Evolutionary conservation across 2,888 invertebrate species (phyloP), one percentile per base, ranked within the genome.

Genomic region (Leistus spinibarbis): DNA sequence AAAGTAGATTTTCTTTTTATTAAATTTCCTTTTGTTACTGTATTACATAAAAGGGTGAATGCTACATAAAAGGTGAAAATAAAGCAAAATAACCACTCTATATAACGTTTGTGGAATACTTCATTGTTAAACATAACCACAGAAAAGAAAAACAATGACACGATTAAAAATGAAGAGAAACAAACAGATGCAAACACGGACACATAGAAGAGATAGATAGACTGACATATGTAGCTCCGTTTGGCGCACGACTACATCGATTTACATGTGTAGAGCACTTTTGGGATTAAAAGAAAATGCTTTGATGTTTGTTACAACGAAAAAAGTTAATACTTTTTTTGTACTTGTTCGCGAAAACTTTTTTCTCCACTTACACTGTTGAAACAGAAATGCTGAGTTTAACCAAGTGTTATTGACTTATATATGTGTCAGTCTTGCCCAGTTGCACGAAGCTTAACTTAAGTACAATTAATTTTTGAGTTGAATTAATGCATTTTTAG

Each of bases 211-310:
- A n/a, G n/a, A n/a, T n/a, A n/a, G 5, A 13, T 2, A 13, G 40
- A 40, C 10, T 40, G 40, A 40, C 40, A 40, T 40, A 40, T 40
- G 40, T 5, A 10, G 40, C 13, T 40, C 40, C 40, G 13, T 40
- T 40, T 40, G 40, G 40, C 40, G 7, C 13, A 40, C 40, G 40
- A 40, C n/a, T n/a, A n/a, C 71, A 71, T 71, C 63, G 71, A 71
- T 71, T 71, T 71, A 71, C 71, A 71, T 71, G 71, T 56, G 19
- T 71, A 56, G 65, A 65, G 63, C 65, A 71, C 71, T 71, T 71
- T 71, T 65, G 65, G 71, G 71, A 71, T 71, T 71, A 71, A 65
- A 56, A 71, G 71, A 71, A 71, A 71, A 65, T 64, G 71, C 71
- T 71, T 71, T 71, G 71, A 71, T 71, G 71, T 71, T 24, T 40